A percentile compares a stretch with the other conserved stretches of the same genome.
Conservation (phyloP, 2,888 invertebrate species). For the Hemistola chrysoprasaria region DNA sequence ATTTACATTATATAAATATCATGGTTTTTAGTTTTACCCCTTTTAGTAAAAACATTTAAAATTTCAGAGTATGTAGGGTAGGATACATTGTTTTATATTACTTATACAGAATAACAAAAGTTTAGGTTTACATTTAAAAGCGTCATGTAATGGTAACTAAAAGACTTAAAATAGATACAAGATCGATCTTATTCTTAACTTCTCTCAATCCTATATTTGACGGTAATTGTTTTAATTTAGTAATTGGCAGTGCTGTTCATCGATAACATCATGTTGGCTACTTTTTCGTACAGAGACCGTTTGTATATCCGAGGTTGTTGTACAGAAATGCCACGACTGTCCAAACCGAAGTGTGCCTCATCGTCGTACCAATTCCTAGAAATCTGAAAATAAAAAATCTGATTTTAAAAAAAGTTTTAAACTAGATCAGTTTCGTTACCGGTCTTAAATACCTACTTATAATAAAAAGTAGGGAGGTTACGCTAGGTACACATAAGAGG, state of each 20-base stretch:
- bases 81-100: not conserved
- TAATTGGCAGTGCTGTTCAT: slow-evolving; percentile 40
- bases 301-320: slow-evolving; percentile 73
- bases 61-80: too few species aligned
- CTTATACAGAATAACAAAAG: not conserved
- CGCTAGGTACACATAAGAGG: too few species aligned
- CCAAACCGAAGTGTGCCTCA: slow-evolving; percentile 48
- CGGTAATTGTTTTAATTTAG: slow-evolving; percentile 27
- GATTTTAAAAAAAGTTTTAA: too few species aligned
- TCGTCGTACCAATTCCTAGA: slow-evolving; percentile 69
- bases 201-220: not conserved
- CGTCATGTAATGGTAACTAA: slow-evolving; percentile 18
- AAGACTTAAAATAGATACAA: slow-evolving; percentile 1
- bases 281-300: slow-evolving; percentile 63
- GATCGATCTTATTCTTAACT: not conserved
- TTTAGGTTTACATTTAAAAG: slow-evolving; percentile 11
- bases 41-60: too few species aligned
- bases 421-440: too few species aligned
- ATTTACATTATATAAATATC: too few species aligned
- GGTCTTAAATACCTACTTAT: too few species aligned
- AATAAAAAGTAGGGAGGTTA: too few species aligned
- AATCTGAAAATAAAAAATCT: slow-evolving; percentile 51
- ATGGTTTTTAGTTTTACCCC: too few species aligned
- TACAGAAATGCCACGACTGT: slow-evolving; percentile 50
- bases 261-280: slow-evolving; percentile 55